Conservation (phyloP, 2,113 vertebrate species). For the Parus major region DNA sequence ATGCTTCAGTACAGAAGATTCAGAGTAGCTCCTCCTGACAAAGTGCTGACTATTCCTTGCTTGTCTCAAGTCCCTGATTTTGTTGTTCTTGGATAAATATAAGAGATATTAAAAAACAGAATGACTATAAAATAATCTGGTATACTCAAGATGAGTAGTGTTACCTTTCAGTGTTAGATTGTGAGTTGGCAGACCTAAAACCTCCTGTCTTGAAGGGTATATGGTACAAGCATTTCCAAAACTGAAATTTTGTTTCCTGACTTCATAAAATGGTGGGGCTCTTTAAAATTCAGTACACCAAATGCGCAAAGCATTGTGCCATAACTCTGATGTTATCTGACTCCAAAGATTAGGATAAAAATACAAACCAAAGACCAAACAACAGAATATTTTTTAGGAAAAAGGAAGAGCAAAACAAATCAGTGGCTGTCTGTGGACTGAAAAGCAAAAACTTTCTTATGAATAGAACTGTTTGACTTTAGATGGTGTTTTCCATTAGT, state of each 20-base stretch:
- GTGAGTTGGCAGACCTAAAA: background rate
- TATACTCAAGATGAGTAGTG: background rate
- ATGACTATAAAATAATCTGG: background rate
- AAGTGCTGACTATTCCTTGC: background rate
- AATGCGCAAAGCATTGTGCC: background rate
- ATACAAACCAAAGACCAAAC: background rate
- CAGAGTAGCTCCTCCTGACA: background rate
- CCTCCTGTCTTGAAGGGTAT: background rate
- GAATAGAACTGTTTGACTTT: background rate
- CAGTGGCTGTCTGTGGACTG: background rate
- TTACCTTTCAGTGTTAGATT: background rate
- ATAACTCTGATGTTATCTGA: background rate
- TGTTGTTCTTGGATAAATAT: background rate
- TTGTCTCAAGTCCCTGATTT: background rate
- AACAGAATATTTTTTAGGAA: background rate
- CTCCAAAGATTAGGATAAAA: background rate
- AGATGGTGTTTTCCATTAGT: background rate
- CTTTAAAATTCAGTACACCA: background rate
- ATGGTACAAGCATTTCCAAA: background rate
- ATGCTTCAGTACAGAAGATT: background rate
- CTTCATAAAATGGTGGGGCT: background rate
- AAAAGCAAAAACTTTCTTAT: background rate
- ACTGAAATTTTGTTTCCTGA: background rate
- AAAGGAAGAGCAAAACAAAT: background rate
- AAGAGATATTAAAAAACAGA: background rate